Base-by-base conservation (phyloP, 2,797 vertebrate species). In the Bradypodion ventrale region DNA sequence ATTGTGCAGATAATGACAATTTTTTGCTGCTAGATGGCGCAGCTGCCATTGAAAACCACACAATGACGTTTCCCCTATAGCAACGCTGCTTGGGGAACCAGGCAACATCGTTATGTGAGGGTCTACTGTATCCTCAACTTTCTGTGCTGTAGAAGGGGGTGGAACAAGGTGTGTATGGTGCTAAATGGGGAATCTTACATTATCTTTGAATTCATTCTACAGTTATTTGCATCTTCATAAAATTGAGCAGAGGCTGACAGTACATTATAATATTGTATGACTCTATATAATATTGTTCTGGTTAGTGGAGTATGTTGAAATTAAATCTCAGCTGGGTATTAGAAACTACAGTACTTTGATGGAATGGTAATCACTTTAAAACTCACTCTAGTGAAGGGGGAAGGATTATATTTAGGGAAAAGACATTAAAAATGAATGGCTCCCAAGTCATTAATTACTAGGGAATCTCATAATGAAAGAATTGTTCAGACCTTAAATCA, bases 241-340 rank as follows among this genome's bases (percentile, higher is more conserved):
- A 80, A 60, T 25, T 90, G 88, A 85, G 92, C 87, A 83, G 90
- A 89, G 84, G 92, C 87, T 78, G 88, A 87, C 91, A 92, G 91
- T 94, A 90, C 69, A 93, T 89, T 94, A 88, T 77, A 85, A 86
- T 91, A 90, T 93, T 91, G 90, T 91, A 92, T 92, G 91, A 88
- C 52, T 60, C 82, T 89, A 89, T 92, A 73, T 91, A 93, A 80
- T 87, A 92, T 92, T 69, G 72, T 90, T 92, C 90, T 90, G 91
- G 88, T 93, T 93, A 86, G 89, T 91, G 83, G 88, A 88, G 46
- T 63, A 75, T 9, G 56, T 87, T 89, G 87, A 83, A 89, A 93
- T 90, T 88, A 90, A 92, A 90, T 90, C 76, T 73, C 83, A 86
- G 77, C 83, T 86, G 86, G 83, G 44, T 88, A 91, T 92, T 94